These are phyloP conservation scores for Scomber japonicus DNA, from an alignment of 2,113 vertebrate species.

Conservation along the genomic window DNA sequence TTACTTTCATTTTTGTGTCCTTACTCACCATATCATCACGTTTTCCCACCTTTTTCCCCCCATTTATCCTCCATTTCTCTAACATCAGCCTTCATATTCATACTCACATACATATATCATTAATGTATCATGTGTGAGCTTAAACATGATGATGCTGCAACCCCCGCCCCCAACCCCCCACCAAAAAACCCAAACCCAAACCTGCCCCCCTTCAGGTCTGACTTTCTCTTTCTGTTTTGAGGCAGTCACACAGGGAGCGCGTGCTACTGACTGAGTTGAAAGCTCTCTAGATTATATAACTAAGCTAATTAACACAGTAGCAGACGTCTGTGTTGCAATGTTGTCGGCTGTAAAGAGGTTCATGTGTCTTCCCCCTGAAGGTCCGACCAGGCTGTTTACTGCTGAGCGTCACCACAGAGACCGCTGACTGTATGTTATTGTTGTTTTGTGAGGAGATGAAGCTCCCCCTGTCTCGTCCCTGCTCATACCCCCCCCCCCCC, in stretches of 20 bases:
- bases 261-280: conserved; percentile 20
- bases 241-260: not conserved
- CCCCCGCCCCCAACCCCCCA: no score
- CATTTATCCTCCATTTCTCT: conserved; percentile 39
- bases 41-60: conserved; percentile 7
- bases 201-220: not conserved
- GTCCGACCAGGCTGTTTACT: conserved; percentile 32
- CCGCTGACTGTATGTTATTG: conserved; percentile 33
- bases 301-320: conserved; percentile 19
- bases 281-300: conserved; percentile 25
- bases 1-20: not conserved
- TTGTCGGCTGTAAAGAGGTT: conserved; percentile 16
- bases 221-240: conserved; percentile 19
- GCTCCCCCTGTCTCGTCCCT: not conserved
- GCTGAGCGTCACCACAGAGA: conserved; percentile 8
- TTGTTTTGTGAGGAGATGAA: conserved; percentile 29
- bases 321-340: conserved; percentile 6
- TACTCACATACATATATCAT: conserved; percentile 20
- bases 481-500: no score
- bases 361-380: conserved; percentile 19
- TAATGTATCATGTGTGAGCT: conserved; percentile 26
- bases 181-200: not conserved
- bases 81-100: conserved; percentile 40
- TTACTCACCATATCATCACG: not conserved
- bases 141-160: not conserved